Conservation (phyloP, 2,113 vertebrate species). For the Donacobius atricapilla region DNA sequence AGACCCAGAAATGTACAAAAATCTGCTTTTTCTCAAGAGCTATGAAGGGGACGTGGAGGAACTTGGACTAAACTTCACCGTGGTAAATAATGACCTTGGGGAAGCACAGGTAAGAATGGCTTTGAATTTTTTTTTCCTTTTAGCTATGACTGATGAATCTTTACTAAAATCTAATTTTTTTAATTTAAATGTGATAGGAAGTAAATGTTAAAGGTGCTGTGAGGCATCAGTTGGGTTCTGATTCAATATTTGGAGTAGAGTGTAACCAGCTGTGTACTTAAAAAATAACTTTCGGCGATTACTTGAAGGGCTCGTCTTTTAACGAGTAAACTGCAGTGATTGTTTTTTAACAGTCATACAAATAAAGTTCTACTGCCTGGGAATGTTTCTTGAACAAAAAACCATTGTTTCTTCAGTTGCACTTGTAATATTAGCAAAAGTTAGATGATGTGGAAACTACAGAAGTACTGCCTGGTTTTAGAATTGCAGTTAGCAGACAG, state of each 20-base stretch:
- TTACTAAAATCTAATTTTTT: conserved; percentile 59
- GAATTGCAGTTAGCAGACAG: not conserved
- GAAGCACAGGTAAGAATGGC: conserved; percentile 87
- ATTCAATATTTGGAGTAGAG: not conserved
- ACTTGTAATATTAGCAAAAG: not conserved
- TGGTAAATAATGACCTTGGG: conserved; percentile 97
- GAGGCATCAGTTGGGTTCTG: conserved; percentile 43
- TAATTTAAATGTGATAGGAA: conserved; percentile 65
- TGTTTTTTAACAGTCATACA: not conserved
- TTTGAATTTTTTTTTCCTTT: not conserved
- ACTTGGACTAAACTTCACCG: conserved; percentile 95
- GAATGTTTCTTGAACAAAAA: not conserved
- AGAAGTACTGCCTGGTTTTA: not conserved
- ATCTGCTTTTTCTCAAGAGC: conserved; percentile 97
- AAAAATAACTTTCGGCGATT: not conserved
- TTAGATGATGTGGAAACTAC: not conserved
- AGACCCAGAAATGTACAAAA: conserved; percentile 96
- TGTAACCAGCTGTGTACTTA: not conserved
- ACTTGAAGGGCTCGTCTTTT: not conserved
- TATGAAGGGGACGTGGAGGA: conserved; percentile 96
- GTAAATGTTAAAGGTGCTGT: conserved; percentile 17
- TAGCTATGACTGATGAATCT: conserved; percentile 37
- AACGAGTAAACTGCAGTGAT: not conserved
- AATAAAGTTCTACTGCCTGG: not conserved
- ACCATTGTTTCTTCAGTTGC: not conserved